Conservation (phyloP, 1,140 invertebrate species). For the Pseudomyrmex cubaensis region DNA sequence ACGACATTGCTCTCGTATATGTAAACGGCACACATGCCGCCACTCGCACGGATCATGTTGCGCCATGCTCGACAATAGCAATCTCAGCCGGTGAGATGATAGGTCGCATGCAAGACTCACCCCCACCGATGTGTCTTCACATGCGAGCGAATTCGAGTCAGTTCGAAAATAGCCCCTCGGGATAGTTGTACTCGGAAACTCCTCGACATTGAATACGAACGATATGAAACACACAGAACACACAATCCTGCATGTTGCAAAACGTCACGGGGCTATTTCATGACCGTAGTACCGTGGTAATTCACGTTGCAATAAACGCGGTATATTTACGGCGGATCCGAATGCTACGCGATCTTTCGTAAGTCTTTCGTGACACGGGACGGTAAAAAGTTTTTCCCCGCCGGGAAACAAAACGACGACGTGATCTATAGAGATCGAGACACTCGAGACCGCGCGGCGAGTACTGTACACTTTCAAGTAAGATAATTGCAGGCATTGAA, state of each 20-base stretch:
- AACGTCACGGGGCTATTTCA: conserved; percentile 28
- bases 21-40: conserved; percentile 1
- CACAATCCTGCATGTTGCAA: conserved; percentile 26
- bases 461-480: neutral
- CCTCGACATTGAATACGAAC: conserved; percentile 42
- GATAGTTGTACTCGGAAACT: conserved; percentile 42
- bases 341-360: neutral
- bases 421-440: neutral
- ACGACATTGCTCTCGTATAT: conserved; percentile 1
- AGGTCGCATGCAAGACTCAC: conserved; percentile 48
- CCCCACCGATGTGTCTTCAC: conserved; percentile 25
- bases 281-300: neutral
- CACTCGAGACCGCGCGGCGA: too few species aligned
- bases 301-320: conserved; percentile 34
- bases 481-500: conserved; percentile 37
- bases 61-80: conserved; percentile 38
- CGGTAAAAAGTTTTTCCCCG: neutral
- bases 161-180: conserved; percentile 40
- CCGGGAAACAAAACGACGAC: neutral
- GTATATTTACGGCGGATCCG: neutral
- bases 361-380: neutral
- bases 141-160: conserved; percentile 37
- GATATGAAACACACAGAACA: conserved; percentile 15
- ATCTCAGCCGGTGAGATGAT: conserved; percentile 48
- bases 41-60: conserved; percentile 33